Conservation (phyloP, 2,888 invertebrate genomes). For the Sminthurides aquaticus region DNA sequence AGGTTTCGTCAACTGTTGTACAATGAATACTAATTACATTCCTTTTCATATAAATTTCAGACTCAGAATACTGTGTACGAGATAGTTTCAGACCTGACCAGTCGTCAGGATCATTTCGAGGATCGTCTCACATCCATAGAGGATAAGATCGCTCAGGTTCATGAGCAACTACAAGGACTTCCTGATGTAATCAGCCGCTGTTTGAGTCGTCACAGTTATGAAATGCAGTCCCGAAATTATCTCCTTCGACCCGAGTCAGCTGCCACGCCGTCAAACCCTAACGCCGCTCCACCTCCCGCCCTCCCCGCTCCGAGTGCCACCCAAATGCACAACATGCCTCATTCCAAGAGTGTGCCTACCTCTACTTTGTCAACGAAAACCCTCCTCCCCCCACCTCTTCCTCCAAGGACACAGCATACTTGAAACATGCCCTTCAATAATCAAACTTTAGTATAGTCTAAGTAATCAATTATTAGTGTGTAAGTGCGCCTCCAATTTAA, state of each 20-base stretch:
- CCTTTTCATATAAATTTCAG: conserved; percentile 57
- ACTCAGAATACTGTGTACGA: conserved; percentile 97
- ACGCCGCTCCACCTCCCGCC: conserved; percentile 8
- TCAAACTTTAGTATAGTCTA: background rate
- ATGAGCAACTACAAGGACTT: conserved; percentile 62
- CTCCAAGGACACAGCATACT: conserved; percentile 28
- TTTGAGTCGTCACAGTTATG: conserved; percentile 32
- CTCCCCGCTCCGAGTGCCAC: conserved; percentile 15
- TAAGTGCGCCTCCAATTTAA: no score
- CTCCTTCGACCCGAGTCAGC: conserved; percentile 38
- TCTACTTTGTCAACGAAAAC: conserved; percentile 33
- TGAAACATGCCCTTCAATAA: conserved; percentile 2
- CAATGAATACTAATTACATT: no score
- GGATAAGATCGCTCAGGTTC: conserved; percentile 77
- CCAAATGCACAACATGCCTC: conserved; percentile 38
- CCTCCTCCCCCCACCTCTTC: conserved; percentile 27
- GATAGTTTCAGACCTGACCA: conserved; percentile 94
- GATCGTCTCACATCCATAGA: conserved; percentile 87
- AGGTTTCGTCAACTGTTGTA: no score
- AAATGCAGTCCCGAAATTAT: conserved; percentile 29
- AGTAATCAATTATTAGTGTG: background rate
- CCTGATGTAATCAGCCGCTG: conserved; percentile 45
- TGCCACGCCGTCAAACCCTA: background rate
- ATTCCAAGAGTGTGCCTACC: conserved; percentile 44
- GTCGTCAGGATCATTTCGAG: conserved; percentile 85